Conservation (phyloP, 2,113 vertebrate genomes). For the Apaloderma vittatum region DNA sequence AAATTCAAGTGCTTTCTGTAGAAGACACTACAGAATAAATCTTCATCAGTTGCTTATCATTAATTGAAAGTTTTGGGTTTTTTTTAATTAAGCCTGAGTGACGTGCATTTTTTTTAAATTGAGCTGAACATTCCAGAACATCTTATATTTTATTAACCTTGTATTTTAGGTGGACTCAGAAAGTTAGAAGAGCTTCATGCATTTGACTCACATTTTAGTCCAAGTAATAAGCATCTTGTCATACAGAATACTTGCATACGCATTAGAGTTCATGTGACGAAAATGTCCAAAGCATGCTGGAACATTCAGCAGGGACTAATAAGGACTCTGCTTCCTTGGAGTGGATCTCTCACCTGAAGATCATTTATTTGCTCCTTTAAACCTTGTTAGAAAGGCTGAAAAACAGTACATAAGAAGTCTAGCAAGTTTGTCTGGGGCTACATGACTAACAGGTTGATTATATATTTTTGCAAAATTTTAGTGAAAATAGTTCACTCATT, state of each 20-base stretch:
- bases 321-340: not conserved
- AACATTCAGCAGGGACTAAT: not conserved
- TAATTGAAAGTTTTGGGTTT: not conserved
- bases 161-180: not conserved
- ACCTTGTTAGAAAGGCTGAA: not conserved
- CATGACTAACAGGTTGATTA: accelerated
- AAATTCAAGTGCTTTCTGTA: not conserved
- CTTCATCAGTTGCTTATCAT: not conserved
- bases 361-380: not conserved
- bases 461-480: not conserved
- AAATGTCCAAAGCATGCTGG: not conserved
- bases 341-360: not conserved
- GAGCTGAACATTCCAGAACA: not conserved
- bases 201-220: not conserved
- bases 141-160: not conserved
- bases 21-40: not conserved
- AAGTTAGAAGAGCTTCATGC: not conserved
- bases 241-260: not conserved
- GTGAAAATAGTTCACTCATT: not conserved
- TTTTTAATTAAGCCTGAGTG: not conserved
- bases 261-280: not conserved
- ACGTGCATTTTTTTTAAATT: not conserved
- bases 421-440: not conserved
- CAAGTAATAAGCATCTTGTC: not conserved
- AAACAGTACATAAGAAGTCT: not conserved